Evolutionary conservation across 2,888 invertebrate genomes (phyloP).

Genomic region (Apamea anceps): DNA sequence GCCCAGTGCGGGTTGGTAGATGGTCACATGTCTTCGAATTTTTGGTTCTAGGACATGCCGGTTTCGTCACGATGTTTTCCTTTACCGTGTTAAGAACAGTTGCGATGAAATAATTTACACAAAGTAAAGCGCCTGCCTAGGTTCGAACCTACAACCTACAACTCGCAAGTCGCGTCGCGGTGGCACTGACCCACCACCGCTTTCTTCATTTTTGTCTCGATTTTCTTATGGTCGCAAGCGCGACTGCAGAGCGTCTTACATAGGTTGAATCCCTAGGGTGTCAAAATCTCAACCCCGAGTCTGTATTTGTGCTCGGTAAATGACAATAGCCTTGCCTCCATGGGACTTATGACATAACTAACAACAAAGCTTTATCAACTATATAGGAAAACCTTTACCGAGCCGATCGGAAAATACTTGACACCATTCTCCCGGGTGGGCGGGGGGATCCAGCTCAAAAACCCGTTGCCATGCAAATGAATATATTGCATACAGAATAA

Average conservation of each 20-base stretch:
- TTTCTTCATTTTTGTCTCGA: not conserved
- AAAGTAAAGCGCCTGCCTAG: too few relatives aligned
- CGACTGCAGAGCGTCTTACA: not conserved
- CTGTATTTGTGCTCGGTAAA: not conserved
- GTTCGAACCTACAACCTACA: not conserved
- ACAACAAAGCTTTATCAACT: not conserved
- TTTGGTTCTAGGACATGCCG: too few relatives aligned
- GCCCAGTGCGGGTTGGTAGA: not conserved
- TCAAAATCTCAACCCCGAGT: not conserved
- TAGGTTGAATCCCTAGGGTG: not conserved
- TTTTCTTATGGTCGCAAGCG: not conserved
- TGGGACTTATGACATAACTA: not conserved
- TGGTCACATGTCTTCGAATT: too few relatives aligned
- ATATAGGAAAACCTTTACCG: not conserved
- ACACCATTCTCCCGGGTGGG: slow-evolving; percentile 4
- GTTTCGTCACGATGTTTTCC: too few relatives aligned
- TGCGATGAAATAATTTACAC: too few relatives aligned
- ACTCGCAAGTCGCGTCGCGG: not conserved
- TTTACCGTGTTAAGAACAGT: too few relatives aligned
- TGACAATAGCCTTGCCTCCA: too few relatives aligned
- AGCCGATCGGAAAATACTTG: slow-evolving; percentile 40
- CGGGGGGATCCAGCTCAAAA: slow-evolving; percentile 2
- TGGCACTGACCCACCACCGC: not conserved
- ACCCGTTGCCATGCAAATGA: slow-evolving; percentile 26
- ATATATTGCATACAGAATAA: slow-evolving; percentile 20